Conservation (phyloP, 2,113 vertebrate genomes). For the Serilophus lunatus region DNA sequence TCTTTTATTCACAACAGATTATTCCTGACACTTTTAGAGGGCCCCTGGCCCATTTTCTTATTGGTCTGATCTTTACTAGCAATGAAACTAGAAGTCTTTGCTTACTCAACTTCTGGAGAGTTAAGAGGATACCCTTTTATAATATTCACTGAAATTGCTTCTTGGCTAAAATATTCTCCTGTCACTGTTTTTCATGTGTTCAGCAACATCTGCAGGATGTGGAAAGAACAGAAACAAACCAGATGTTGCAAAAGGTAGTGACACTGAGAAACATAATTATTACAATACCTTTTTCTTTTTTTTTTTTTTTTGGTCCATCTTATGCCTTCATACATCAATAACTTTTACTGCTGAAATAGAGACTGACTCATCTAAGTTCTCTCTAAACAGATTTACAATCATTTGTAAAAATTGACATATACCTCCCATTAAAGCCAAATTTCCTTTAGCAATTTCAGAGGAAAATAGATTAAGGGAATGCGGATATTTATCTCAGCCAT, state of each 20-base stretch:
- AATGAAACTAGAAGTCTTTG: conserved; percentile 70
- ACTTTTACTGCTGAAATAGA: conserved; percentile 64
- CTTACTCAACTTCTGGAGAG: conserved; percentile 71
- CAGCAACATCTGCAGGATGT: conserved; percentile 80
- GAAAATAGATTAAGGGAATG: conserved; percentile 75
- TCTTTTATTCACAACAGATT: conserved; percentile 69
- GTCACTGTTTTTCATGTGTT: conserved; percentile 71
- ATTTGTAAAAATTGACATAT: conserved; percentile 70
- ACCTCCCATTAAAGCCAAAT: conserved; percentile 77
- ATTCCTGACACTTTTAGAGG: conserved; percentile 73
- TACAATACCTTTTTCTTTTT: conserved; percentile 44
- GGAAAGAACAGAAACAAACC: conserved; percentile 76
- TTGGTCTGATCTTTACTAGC: conserved; percentile 74
- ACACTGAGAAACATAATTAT: conserved; percentile 72
- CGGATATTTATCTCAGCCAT: conserved; percentile 78
- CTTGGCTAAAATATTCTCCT: conserved; percentile 71
- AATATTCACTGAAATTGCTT: conserved; percentile 72
- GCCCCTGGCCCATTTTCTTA: conserved; percentile 70
- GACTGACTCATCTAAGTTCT: conserved; percentile 45
- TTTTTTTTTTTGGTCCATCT: conserved; percentile 26
- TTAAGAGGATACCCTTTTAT: conserved; percentile 72
- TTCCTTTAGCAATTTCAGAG: conserved; percentile 78
- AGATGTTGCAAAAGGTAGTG: conserved; percentile 81
- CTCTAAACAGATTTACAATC: conserved; percentile 72
- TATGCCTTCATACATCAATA: conserved; percentile 64